Evolutionary conservation across 2,113 vertebrate genomes (phyloP).

Genomic region (Dasyurus viverrinus): DNA sequence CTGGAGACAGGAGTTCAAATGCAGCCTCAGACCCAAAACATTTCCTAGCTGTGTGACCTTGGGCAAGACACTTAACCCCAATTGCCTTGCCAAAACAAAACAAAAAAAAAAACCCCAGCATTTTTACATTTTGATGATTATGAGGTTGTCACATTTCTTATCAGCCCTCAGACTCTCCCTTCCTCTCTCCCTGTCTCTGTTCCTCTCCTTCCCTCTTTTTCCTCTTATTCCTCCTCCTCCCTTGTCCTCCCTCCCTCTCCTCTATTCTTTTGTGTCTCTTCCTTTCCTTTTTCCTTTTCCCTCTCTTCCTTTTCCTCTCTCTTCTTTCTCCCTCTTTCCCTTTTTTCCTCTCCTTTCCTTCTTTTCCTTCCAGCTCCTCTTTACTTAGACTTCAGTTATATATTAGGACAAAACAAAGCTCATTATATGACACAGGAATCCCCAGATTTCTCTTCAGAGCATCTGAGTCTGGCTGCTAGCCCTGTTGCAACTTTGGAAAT

Average conservation of each 20-base stretch:
- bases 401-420: not conserved
- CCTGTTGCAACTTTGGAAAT: not conserved
- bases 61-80: too few species aligned
- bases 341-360: not conserved
- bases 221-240: too few species aligned
- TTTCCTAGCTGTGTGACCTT: too few species aligned
- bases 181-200: not conserved
- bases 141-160: not conserved
- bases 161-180: not conserved
- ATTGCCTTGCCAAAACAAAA: too few species aligned
- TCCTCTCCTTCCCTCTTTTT: too few species aligned
- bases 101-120: too few species aligned
- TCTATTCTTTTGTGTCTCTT: too few species aligned
- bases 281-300: not conserved
- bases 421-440: not conserved
- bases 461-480: not conserved
- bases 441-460: not conserved
- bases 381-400: not conserved
- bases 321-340: too few species aligned
- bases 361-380: not conserved
- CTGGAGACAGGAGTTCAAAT: too few species aligned
- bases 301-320: not conserved
- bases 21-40: too few species aligned
- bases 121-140: not conserved
- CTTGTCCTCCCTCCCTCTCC: fast-evolving